Evolutionary conservation across 2,888 invertebrate species (phyloP), one percentile per base, ranked within the genome.

Genomic region (Oeneis ivallda): DNA sequence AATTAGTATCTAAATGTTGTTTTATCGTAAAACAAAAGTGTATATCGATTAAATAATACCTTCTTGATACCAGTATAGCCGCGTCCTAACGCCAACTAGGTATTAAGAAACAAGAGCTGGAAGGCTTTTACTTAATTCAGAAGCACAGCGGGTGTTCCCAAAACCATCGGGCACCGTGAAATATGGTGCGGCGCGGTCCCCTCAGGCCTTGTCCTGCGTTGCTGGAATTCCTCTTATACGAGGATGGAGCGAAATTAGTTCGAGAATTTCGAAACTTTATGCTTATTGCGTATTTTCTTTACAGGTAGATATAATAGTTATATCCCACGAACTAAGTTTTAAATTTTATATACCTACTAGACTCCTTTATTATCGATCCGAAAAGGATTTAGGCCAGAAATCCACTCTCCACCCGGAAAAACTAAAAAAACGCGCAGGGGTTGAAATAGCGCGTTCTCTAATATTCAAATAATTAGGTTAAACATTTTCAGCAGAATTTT

Each of bases 111-210:
- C 93, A 93, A 93, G 93, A 93, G 94, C 94, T 94, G 92, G 92
- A 91, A 93, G 94, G 93, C 93, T 93, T 93, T 93, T 94, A 93
- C 93, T 93, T 93, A 94, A 94, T 94, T 93, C 94, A 94, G 94
- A 93, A 94, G 94, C 94, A 92, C 94, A 94, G 94, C 94, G 93
- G 94, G 94, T 92, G 94, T 93, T 92, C 92, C 90, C 89, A 77
- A 87, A 91, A 87, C 85, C 86, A 85, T 87, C 76, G 77, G 83
- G 80, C 79, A 80, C 79, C 84, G 90, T 92, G 90, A 92, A 92
- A 91, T 92, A 92, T 92, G 89, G 91, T 85, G 82, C 85, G 79
- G 77, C 61, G 76, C 79, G 84, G 82, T 81, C 81, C 84, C 92
- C 90, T 79, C 65, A 79, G 89, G 90, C 85, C 76, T 75, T 80